phyloP scores from a whole-genome alignment of 2,113 vertebrate species.

The Dicaeum eximium region DNA sequence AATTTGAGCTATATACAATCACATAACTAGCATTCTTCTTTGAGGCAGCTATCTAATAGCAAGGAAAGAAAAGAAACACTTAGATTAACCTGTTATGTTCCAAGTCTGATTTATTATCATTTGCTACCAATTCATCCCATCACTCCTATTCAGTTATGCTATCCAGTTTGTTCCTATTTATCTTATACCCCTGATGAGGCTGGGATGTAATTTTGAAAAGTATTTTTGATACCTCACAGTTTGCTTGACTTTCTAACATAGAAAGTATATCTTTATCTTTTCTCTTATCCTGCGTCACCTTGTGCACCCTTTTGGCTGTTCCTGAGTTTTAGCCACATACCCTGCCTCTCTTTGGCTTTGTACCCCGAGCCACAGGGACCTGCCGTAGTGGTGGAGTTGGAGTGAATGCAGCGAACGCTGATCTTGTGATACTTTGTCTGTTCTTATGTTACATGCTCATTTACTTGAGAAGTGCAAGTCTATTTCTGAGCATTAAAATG shows the following conservation, averaged over 20 bases:
- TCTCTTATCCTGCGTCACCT: background rate
- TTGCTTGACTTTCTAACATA: background rate
- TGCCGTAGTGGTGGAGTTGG: background rate
- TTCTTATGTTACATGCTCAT: fast-evolving
- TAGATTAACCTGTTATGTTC: conserved; percentile 22
- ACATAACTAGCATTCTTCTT: conserved; percentile 58
- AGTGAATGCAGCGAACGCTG: fast-evolving
- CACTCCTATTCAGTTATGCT: background rate
- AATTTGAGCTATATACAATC: conserved; percentile 46
- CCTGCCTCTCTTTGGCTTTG: background rate
- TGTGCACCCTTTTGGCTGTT: background rate
- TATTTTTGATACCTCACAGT: background rate
- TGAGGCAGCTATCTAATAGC: conserved; percentile 6
- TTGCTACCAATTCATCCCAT: background rate
- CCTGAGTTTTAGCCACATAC: background rate
- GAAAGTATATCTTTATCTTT: background rate
- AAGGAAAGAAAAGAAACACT: conserved; percentile 7
- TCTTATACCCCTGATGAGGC: background rate
- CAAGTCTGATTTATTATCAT: background rate
- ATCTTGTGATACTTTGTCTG: background rate
- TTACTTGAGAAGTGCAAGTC: background rate
- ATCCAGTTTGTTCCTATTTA: background rate
- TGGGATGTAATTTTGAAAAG: background rate
- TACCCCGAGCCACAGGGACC: background rate
- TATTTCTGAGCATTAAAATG: background rate